Evolutionary conservation across 37 sponge, comb jelly and placozoan species (phyloP).

Genomic region (Hormiphora californensis): DNA sequence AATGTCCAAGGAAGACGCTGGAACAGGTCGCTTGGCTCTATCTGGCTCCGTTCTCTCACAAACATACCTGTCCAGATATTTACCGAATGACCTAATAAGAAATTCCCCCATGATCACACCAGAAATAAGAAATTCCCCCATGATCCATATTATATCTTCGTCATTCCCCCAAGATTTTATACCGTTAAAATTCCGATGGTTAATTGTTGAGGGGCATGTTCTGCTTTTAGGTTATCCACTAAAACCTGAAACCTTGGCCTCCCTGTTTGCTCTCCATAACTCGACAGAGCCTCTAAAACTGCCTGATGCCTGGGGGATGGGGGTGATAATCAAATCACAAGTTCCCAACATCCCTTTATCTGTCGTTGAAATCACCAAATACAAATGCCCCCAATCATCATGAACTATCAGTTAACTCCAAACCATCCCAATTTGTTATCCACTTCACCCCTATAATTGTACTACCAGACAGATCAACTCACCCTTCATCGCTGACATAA

Average conservation of each 20-base stretch:
- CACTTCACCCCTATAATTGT: not conserved
- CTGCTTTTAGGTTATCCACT: constrained; percentile 29
- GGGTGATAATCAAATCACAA: too few relatives aligned
- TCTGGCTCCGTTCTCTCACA: too few relatives aligned
- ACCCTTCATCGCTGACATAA: constrained; percentile 67
- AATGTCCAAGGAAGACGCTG: too few relatives aligned
- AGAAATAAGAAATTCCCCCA: not conserved
- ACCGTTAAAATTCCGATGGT: constrained; percentile 40
- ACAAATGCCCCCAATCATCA: too few relatives aligned
- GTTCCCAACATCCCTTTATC: too few relatives aligned
- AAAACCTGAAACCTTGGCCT: constrained; percentile 49
- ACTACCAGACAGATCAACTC: not conserved
- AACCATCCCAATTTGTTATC: too few relatives aligned
- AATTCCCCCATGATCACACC: too few relatives aligned
- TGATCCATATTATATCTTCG: not conserved
- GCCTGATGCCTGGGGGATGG: constrained; percentile 51
- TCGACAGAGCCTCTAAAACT: constrained; percentile 56
- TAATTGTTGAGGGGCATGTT: constrained; percentile 8
- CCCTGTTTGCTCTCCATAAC: constrained; percentile 30
- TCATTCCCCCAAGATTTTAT: not conserved
- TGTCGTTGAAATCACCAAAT: too few relatives aligned
- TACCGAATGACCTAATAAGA: too few relatives aligned
- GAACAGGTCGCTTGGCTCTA: too few relatives aligned
- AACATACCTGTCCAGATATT: too few relatives aligned
- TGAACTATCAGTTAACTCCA: too few relatives aligned